phyloP scores from a whole-genome alignment of 2,113 vertebrate genomes.

The Cheilinus undulatus region DNA sequence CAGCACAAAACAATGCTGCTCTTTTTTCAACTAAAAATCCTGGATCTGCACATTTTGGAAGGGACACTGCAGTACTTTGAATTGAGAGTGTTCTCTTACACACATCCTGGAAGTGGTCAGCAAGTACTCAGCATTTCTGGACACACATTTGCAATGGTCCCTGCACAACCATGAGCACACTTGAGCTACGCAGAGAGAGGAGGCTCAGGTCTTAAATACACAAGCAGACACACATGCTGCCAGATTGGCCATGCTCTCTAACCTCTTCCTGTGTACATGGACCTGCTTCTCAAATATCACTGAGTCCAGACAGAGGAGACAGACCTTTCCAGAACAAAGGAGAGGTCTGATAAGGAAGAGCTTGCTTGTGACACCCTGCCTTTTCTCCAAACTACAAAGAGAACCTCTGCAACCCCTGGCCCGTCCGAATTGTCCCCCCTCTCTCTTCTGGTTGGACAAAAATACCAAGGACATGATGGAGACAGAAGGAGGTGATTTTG shows the following conservation, averaged over 20 bases:
- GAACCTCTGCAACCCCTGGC: conserved; percentile 35
- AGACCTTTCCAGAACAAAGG: conserved; percentile 80
- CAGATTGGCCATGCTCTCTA: conserved; percentile 58
- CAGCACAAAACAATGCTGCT: conserved; percentile 56
- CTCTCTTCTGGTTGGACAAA: conserved; percentile 40
- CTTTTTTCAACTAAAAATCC: conserved; percentile 49
- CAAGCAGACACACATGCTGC: conserved; percentile 47
- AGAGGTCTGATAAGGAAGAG: conserved; percentile 63
- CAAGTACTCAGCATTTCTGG: conserved; percentile 63
- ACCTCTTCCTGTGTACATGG: conserved; percentile 50
- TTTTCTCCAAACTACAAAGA: conserved; percentile 63
- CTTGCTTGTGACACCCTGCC: conserved; percentile 54
- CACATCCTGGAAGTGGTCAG: conserved; percentile 66
- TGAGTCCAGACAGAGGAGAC: conserved; percentile 66
- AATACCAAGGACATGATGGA: conserved; percentile 35
- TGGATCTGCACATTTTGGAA: conserved; percentile 68
- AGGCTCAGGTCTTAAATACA: conserved; percentile 45
- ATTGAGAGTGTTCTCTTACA: conserved; percentile 70
- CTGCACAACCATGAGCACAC: conserved; percentile 14
- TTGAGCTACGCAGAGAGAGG: conserved; percentile 26
- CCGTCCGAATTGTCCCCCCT: conserved; percentile 38
- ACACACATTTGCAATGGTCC: conserved; percentile 25
- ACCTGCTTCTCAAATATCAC: conserved; percentile 76
- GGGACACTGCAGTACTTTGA: conserved; percentile 59
- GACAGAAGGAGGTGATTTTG: conserved; percentile 20